These are phyloP conservation scores for Plectrocnemia conspersa DNA, from an alignment of 1,140 invertebrate species.

Conservation along the genomic window DNA sequence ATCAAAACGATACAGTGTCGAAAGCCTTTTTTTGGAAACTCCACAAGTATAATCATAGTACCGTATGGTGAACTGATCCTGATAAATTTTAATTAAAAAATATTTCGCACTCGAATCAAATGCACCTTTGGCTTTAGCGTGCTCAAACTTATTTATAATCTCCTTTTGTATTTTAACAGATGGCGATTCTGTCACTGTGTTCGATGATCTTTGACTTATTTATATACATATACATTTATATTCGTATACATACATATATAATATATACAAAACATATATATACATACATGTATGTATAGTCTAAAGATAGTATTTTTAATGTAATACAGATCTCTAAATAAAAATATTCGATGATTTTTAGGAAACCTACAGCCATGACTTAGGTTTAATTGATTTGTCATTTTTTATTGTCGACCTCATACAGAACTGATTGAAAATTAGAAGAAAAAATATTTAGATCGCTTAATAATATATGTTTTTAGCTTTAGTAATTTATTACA, in stretches of 20 bases:
- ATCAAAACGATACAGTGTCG: slow-evolving; percentile 35
- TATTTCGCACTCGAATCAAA: slow-evolving; percentile 37
- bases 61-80: slow-evolving; percentile 36
- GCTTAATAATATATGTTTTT: slow-evolving; percentile 38
- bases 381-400: slow-evolving; percentile 33
- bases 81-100: slow-evolving; percentile 35
- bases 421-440: slow-evolving; percentile 33
- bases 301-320: slow-evolving; percentile 21
- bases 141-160: slow-evolving; percentile 36
- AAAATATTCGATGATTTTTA: slow-evolving; percentile 26
- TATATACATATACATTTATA: slow-evolving; percentile 26
- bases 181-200: slow-evolving; percentile 25
- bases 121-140: slow-evolving; percentile 37
- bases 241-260: slow-evolving; percentile 7
- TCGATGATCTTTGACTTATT: slow-evolving; percentile 30
- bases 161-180: slow-evolving; percentile 33
- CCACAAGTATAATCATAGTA: slow-evolving; percentile 25
- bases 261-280: slow-evolving; percentile 20
- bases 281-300: slow-evolving; percentile 14
- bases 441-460: slow-evolving; percentile 42
- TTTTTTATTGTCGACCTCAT: slow-evolving; percentile 26
- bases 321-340: slow-evolving; percentile 34
- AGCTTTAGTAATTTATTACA: slow-evolving; percentile 39
- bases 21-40: slow-evolving; percentile 36
- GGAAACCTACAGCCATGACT: slow-evolving; percentile 32